These are phyloP conservation scores for Adela reaumurella DNA, from an alignment of 2,888 invertebrate genomes.

Conservation along the genomic window DNA sequence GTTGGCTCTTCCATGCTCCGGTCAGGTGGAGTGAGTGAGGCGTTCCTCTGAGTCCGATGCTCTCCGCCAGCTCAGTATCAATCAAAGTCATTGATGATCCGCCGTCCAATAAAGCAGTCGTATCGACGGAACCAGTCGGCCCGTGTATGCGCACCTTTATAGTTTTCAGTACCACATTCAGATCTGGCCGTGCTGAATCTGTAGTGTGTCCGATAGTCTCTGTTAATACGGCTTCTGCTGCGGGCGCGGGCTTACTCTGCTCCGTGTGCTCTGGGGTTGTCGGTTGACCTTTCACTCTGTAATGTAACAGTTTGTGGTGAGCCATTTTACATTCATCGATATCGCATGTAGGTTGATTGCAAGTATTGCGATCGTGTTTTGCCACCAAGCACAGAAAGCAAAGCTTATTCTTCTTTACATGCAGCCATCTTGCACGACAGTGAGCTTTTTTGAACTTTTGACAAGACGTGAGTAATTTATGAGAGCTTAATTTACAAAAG, in stretches of 20 bases:
- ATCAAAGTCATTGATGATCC: slow-evolving; percentile 10
- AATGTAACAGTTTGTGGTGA: slow-evolving; percentile 4
- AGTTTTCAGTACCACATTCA: slow-evolving; percentile 9
- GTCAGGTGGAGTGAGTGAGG: too few species aligned
- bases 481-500: too few species aligned
- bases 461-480: too few species aligned
- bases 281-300: slow-evolving; percentile 5
- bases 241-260: slow-evolving; percentile 5
- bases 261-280: slow-evolving; percentile 7
- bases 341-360: too few species aligned
- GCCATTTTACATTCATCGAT: too few species aligned
- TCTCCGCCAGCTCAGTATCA: slow-evolving; percentile 5
- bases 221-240: slow-evolving; percentile 6
- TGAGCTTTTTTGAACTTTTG: too few species aligned
- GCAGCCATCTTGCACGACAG: too few species aligned
- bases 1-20: background rate
- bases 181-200: slow-evolving; percentile 7
- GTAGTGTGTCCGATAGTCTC: slow-evolving; percentile 7
- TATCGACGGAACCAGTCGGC: slow-evolving; percentile 8
- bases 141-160: slow-evolving; percentile 9
- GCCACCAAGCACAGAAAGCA: too few species aligned
- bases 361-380: too few species aligned
- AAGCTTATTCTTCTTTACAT: too few species aligned
- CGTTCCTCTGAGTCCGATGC: background rate
- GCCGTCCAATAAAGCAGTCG: slow-evolving; percentile 10